Evolutionary conservation across 2,888 invertebrate genomes (phyloP).

Genomic region (Agonopterix arenella): DNA sequence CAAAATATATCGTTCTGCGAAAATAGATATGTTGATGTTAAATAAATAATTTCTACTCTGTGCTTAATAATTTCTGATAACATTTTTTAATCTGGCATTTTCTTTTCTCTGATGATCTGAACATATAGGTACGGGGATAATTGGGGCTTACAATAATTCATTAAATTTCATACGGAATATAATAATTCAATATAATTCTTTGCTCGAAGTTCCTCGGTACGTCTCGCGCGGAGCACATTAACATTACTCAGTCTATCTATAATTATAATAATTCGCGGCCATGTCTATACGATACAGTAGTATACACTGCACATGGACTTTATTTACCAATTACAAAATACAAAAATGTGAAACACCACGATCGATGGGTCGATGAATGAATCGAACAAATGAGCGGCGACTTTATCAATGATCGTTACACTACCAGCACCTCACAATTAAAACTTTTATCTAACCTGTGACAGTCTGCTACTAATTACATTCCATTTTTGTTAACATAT

Average conservation of each 20-base stretch:
- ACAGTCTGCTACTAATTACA: conserved; percentile 8
- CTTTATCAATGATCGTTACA: conserved; percentile 5
- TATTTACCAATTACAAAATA: conserved; percentile 26
- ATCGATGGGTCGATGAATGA: conserved; percentile 13
- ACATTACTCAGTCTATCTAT: conserved; percentile 67
- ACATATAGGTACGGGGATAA: neutral
- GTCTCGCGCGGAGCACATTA: conserved; percentile 20
- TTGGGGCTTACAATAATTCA: neutral
- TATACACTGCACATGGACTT: conserved; percentile 17
- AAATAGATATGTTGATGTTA: conserved; percentile 37
- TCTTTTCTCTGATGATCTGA: neutral
- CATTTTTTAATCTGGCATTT: conserved; percentile 6
- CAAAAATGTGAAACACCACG: conserved; percentile 21
- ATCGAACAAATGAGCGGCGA: conserved; percentile 15
- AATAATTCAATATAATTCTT: no score
- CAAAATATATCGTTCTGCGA: conserved; percentile 30
- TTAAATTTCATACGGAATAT: no score
- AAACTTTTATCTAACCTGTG: conserved; percentile 26
- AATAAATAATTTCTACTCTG: conserved; percentile 22
- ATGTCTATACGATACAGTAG: conserved; percentile 35
- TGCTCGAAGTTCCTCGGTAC: no score
- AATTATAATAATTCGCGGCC: conserved; percentile 43
- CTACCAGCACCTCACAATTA: conserved; percentile 61
- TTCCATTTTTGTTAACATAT: conserved; percentile 1
- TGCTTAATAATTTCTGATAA: conserved; percentile 17